These are phyloP conservation scores for Platycheirus rosarum DNA, from an alignment of 2,888 invertebrate genomes.

Conservation along the genomic window DNA sequence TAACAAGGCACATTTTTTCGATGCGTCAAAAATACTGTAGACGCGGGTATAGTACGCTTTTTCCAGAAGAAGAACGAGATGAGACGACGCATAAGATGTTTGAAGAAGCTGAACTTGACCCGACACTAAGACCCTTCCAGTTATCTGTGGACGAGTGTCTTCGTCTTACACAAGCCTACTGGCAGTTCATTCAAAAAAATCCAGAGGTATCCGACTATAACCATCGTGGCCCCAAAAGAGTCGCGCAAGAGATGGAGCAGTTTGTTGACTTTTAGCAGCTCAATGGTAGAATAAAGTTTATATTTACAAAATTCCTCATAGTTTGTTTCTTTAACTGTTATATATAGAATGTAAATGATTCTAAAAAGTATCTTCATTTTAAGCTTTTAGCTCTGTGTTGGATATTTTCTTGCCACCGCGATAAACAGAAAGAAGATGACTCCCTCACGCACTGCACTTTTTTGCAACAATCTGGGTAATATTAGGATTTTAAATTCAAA, in stretches of 20 bases:
- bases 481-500: too few species aligned
- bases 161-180: constrained; percentile 90
- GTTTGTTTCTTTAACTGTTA: neutral
- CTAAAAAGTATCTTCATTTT: too few species aligned
- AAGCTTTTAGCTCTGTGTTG: too few species aligned
- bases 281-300: constrained; percentile 48
- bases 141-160: constrained; percentile 91
- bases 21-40: constrained; percentile 93
- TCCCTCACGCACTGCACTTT: too few species aligned
- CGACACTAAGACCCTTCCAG: constrained; percentile 87
- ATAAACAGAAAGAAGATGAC: too few species aligned
- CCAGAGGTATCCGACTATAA: constrained; percentile 88
- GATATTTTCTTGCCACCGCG: too few species aligned
- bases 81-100: constrained; percentile 88
- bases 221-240: constrained; percentile 84
- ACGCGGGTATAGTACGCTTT: constrained; percentile 88
- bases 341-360: too few species aligned
- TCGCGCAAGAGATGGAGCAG: neutral
- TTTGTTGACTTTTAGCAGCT: constrained; percentile 8
- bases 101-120: constrained; percentile 88
- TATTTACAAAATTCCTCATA: neutral
- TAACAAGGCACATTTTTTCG: constrained; percentile 92
- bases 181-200: constrained; percentile 87
- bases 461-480: too few species aligned
- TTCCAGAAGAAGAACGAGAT: constrained; percentile 87